Percentiles rank a stretch among this genome's conserved stretches.
These are phyloP conservation scores for Cheilosia impressa DNA, from an alignment of 2,888 invertebrate species.

Conservation along the genomic window DNA sequence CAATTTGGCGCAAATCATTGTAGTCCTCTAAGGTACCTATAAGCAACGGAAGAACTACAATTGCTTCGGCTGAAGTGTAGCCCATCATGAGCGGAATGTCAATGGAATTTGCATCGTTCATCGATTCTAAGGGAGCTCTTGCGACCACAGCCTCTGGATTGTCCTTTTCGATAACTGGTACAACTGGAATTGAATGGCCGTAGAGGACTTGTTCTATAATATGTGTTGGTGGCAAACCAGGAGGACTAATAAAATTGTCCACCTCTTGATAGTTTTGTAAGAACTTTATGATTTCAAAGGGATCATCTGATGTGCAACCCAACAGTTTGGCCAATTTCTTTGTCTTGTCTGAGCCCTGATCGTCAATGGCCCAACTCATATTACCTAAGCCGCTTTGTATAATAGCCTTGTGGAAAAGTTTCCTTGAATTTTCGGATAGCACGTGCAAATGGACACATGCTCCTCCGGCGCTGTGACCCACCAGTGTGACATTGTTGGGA, in stretches of 20 bases:
- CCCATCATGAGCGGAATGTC: conserved; percentile 84
- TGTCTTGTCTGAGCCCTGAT: conserved; percentile 57
- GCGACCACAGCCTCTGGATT: conserved; percentile 68
- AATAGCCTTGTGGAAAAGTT: conserved; percentile 76
- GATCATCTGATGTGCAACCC: conserved; percentile 68
- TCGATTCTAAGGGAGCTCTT: conserved; percentile 82
- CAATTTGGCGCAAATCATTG: conserved; percentile 60
- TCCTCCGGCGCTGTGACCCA: conserved; percentile 77
- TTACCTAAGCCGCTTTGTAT: conserved; percentile 75
- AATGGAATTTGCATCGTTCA: conserved; percentile 81
- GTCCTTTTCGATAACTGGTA: conserved; percentile 73
- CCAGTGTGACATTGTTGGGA: conserved; percentile 77
- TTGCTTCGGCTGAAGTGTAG: conserved; percentile 84
- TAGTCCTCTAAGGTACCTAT: conserved; percentile 49
- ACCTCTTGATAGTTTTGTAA: conserved; percentile 61
- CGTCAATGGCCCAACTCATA: conserved; percentile 71
- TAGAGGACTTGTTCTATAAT: conserved; percentile 52
- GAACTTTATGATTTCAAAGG: conserved; percentile 69
- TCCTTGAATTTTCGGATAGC: conserved; percentile 72
- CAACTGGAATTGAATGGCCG: conserved; percentile 56
- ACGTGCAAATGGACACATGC: conserved; percentile 75
- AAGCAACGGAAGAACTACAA: conserved; percentile 78
- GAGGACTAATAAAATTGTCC: neutral
- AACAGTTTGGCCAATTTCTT: conserved; percentile 70
- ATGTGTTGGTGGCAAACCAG: neutral